Percentiles rank a stretch among this genome's conserved stretches.
phyloP scores from a whole-genome alignment of 1,140 invertebrate species.

The Heliconius nattereri region DNA sequence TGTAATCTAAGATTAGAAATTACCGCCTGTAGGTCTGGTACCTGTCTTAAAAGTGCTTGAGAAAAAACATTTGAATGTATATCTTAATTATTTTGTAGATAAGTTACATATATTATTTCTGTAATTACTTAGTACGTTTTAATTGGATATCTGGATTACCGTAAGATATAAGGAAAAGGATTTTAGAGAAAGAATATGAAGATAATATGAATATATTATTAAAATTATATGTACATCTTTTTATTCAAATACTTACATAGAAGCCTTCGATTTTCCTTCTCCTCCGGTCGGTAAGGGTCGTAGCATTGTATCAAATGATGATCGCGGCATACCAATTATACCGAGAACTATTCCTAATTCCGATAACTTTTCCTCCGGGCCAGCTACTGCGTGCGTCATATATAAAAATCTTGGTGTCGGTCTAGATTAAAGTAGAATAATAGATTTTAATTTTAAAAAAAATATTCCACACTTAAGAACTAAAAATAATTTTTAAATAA shows the following conservation, averaged over 20 bases:
- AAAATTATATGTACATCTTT: not conserved
- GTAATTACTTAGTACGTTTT: no score
- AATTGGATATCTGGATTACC: no score
- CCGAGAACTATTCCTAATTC: constrained; percentile 58
- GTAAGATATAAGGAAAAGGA: no score
- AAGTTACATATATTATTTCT: no score
- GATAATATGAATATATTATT: no score
- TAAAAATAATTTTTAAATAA: no score
- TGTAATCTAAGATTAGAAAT: not conserved
- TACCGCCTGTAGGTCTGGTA: not conserved
- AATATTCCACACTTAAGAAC: no score
- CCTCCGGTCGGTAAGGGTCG: constrained; percentile 50
- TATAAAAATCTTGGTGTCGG: constrained; percentile 57
- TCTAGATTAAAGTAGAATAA: constrained; percentile 39
- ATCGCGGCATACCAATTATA: constrained; percentile 63
- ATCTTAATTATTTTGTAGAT: not conserved
- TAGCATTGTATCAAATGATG: constrained; percentile 69
- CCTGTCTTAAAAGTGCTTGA: not conserved
- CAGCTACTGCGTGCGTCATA: constrained; percentile 56
- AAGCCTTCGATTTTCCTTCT: constrained; percentile 62
- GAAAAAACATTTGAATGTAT: constrained; percentile 21
- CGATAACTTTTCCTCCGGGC: constrained; percentile 55
- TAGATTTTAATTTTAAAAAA: not conserved
- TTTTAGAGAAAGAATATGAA: no score
- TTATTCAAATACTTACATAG: constrained; percentile 57